Conservation (phyloP, 2,888 invertebrate species). For the Trilocha varians region DNA sequence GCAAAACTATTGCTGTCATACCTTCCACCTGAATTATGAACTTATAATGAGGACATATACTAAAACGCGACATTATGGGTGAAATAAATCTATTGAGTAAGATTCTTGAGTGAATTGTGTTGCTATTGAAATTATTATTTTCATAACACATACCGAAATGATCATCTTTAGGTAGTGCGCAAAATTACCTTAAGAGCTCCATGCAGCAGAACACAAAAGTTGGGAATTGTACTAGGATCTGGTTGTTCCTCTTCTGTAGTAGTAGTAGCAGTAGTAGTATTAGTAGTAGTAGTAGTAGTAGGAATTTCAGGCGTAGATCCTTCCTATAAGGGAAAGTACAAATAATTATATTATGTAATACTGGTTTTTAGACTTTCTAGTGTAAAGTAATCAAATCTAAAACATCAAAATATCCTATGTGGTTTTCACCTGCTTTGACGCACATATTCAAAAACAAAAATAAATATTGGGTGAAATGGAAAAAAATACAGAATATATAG, state of each 20-base stretch:
- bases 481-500: too few species aligned
- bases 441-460: too few species aligned
- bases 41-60: too few species aligned
- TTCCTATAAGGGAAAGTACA: slow-evolving; percentile 32
- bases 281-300: slow-evolving; percentile 49
- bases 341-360: not conserved
- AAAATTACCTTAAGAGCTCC: slow-evolving; percentile 87
- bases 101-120: too few species aligned
- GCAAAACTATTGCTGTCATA: slow-evolving; percentile 89
- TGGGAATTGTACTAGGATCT: slow-evolving; percentile 86
- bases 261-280: slow-evolving; percentile 49
- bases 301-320: slow-evolving; percentile 48
- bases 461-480: too few species aligned
- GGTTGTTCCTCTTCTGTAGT: slow-evolving; percentile 65
- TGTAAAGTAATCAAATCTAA: too few species aligned
- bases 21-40: slow-evolving; percentile 82
- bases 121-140: not conserved
- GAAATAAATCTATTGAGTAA: too few species aligned
- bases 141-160: too few species aligned
- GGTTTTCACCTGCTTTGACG: too few species aligned
- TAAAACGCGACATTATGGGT: too few species aligned
- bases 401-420: too few species aligned
- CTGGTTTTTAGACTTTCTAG: too few species aligned
- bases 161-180: not conserved
- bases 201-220: slow-evolving; percentile 94